phyloP scores from a whole-genome alignment of 2,888 invertebrate genomes.

The Formica aserva region DNA sequence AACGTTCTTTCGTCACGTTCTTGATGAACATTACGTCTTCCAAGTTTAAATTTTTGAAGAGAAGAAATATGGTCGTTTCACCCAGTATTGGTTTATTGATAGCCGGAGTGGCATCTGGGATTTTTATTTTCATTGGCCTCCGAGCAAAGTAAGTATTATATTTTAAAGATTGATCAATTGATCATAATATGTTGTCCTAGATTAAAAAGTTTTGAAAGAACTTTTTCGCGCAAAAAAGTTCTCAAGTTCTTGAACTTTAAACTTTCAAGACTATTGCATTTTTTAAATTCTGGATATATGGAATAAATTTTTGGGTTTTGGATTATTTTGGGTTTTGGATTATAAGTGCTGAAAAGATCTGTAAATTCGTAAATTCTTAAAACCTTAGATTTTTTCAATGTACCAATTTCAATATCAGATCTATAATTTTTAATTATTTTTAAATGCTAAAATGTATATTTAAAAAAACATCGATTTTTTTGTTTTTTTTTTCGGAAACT shows the following conservation, averaged over 20 bases:
- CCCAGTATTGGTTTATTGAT: conserved; percentile 89
- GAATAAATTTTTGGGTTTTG: background rate
- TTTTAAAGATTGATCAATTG: background rate
- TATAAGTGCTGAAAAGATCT: background rate
- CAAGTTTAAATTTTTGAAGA: background rate
- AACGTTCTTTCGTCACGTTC: background rate
- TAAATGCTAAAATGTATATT: background rate
- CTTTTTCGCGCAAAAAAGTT: background rate
- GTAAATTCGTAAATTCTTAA: background rate
- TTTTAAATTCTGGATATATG: background rate
- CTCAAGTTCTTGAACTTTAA: background rate
- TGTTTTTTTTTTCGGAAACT: background rate
- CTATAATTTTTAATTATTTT: background rate
- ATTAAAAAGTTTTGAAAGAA: no score
- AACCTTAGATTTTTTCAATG: background rate
- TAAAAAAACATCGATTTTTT: background rate
- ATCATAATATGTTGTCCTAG: background rate
- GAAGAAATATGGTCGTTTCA: conserved; percentile 85
- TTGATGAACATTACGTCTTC: background rate
- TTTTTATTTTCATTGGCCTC: conserved; percentile 88
- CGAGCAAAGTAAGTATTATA: conserved; percentile 87
- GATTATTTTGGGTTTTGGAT: background rate
- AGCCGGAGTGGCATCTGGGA: conserved; percentile 90
- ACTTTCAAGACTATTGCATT: background rate
- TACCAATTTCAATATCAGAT: background rate